Base-by-base conservation (phyloP, 2,888 invertebrate species). In the Sminthurinus aureus region DNA sequence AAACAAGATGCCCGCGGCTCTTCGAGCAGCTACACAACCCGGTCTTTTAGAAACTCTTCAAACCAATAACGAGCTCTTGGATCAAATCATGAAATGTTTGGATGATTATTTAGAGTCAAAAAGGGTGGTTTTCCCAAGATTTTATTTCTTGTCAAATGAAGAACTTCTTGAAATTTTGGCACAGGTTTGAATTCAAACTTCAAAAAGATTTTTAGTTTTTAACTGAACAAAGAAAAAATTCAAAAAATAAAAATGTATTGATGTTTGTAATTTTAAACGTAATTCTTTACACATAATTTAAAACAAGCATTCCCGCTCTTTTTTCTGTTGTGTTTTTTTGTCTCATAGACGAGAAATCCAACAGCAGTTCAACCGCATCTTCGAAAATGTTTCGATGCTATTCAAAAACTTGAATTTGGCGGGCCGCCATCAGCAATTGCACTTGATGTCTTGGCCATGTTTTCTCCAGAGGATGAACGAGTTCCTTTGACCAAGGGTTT, bases 41-140 rank as follows among this genome's bases (percentile, higher is more conserved):
- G 94, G 94, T 18, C 91, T 95, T 11, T 92, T 94, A 86, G 94
- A 95, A 86, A 92, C 92, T 69, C 92, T 96, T 26, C 91, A 93
- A 69, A 93, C 93, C 84, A 94, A 95, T 89, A 97, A 96, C 90
- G 92, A 92, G 69, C 92, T 96, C 89, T 90, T 98, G 79, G 97
- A 97, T 89, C 94, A 96, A 90, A 96, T 98, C 71, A 94, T 96
- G 92, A 96, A 96, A 89, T 97, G 96, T 88, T 91, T 98, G 52
- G 96, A 97, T 90, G 96, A 96, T 0, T 97, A 96, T 90, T 91
- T 97, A 83, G 96, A 97, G 90, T 95, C 95, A 0, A 97, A 97
- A 90, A 92, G 96, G 71, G 94, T 96, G 13, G 94, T 96, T 0
- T 97, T 97, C 90, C 96, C 97, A 15, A n/a, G 96, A 87, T 97